phyloP scores from a whole-genome alignment of 1,140 invertebrate species.

The Drosophila mojavensis region DNA sequence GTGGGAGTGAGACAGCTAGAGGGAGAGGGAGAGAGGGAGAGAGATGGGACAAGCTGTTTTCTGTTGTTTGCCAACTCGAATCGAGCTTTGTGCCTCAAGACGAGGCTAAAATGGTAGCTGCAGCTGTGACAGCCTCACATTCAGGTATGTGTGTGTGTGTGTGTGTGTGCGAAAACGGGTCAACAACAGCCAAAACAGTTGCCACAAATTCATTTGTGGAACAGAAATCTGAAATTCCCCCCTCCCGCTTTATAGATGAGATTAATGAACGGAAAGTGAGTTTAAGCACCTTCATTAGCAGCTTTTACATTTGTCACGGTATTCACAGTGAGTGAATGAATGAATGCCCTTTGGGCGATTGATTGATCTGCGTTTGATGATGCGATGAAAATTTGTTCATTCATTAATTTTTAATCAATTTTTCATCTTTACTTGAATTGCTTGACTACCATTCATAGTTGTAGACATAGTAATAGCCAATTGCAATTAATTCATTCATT shows the following conservation, averaged over 20 bases:
- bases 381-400: not conserved
- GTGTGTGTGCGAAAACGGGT: slow-evolving; percentile 21
- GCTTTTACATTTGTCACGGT: slow-evolving; percentile 42
- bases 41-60: slow-evolving; percentile 23
- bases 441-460: too few species aligned
- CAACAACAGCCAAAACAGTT: slow-evolving; percentile 19
- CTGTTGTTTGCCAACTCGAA: slow-evolving; percentile 25
- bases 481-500: too few species aligned
- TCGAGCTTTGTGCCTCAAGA: not conserved
- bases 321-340: not conserved
- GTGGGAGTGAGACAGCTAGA: not conserved
- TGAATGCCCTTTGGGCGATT: slow-evolving; percentile 11
- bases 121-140: slow-evolving; percentile 13
- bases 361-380: slow-evolving; percentile 20
- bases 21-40: not conserved
- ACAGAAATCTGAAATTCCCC: slow-evolving; percentile 4
- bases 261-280: slow-evolving; percentile 36
- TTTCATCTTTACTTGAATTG: too few species aligned
- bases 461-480: too few species aligned
- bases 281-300: slow-evolving; percentile 28
- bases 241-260: slow-evolving; percentile 5
- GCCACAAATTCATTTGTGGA: not conserved
- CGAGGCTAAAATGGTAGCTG: not conserved
- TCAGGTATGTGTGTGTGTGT: slow-evolving; percentile 19
- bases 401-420: too few species aligned